These are phyloP conservation scores for Phymorhynchus buccinoides DNA, from an alignment of 1,140 invertebrate genomes.

Conservation along the genomic window DNA sequence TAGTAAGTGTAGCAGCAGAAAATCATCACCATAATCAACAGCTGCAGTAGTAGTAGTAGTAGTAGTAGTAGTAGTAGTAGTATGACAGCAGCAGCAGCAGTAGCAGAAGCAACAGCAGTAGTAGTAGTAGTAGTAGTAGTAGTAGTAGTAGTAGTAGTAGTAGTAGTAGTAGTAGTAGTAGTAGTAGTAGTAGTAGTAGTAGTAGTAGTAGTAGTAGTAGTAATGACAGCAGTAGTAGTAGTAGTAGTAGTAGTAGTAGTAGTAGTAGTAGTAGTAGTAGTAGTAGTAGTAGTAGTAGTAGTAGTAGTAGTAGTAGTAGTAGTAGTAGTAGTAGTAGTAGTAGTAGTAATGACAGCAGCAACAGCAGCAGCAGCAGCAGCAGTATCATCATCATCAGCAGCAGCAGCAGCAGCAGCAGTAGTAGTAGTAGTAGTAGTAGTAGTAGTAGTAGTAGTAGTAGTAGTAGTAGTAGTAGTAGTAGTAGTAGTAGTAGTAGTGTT, in stretches of 20 bases:
- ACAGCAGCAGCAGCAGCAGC: too few relatives aligned
- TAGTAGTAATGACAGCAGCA: too few relatives aligned
- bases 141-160: too few relatives aligned
- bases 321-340: slow-evolving; percentile 51
- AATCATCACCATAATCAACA: too few relatives aligned
- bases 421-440: too few relatives aligned
- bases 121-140: too few relatives aligned
- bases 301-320: slow-evolving; percentile 46
- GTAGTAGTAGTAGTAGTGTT: slow-evolving; percentile 36
- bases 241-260: slow-evolving; percentile 50
- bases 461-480: slow-evolving; percentile 33
- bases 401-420: too few relatives aligned
- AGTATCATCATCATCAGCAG: too few relatives aligned
- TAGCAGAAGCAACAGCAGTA: too few relatives aligned
- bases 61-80: slow-evolving; percentile 45
- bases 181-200: slow-evolving; percentile 29
- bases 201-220: too few relatives aligned
- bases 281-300: slow-evolving; percentile 55
- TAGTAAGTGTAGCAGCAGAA: slow-evolving; percentile 33
- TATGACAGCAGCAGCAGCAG: too few relatives aligned
- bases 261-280: slow-evolving; percentile 50
- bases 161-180: slow-evolving; percentile 34
- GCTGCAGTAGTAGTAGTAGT: slow-evolving; percentile 51
- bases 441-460: slow-evolving; percentile 27
- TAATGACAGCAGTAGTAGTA: too few relatives aligned